Percentiles rank a stretch among this genome's conserved stretches.
Conservation (phyloP, 2,888 invertebrate species). For the Imbricaverruca yamaguchii region DNA sequence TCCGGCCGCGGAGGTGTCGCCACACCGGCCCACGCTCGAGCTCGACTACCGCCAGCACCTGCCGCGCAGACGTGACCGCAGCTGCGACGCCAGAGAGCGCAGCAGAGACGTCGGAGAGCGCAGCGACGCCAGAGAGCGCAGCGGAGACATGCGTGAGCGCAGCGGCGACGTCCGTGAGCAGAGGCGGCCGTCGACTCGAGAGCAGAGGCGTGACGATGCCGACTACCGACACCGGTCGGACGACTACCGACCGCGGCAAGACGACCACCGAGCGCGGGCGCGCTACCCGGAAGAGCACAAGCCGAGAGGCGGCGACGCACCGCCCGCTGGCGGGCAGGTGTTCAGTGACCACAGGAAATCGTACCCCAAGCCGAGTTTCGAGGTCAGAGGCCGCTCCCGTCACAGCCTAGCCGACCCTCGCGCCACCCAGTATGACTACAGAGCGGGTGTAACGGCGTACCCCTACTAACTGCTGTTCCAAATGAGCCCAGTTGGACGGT, state of each 20-base stretch:
- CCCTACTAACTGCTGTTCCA: neutral
- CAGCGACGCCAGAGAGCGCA: neutral
- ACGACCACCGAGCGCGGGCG: neutral
- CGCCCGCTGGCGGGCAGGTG: neutral
- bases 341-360: neutral
- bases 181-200: neutral
- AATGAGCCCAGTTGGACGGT: too few species aligned
- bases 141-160: too few species aligned
- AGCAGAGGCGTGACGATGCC: neutral
- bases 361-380: neutral
- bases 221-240: neutral
- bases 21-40: neutral
- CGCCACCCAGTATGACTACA: neutral
- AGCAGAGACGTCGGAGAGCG: neutral
- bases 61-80: neutral
- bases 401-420: neutral
- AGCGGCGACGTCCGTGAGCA: neutral
- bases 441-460: neutral
- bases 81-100: neutral
- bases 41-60: constrained; percentile 5
- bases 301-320: neutral
- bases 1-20: neutral
- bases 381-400: neutral
- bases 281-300: neutral
- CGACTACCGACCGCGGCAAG: neutral